These are phyloP conservation scores for Menidia menidia DNA, from an alignment of 2,797 vertebrate species.

Conservation along the genomic window DNA sequence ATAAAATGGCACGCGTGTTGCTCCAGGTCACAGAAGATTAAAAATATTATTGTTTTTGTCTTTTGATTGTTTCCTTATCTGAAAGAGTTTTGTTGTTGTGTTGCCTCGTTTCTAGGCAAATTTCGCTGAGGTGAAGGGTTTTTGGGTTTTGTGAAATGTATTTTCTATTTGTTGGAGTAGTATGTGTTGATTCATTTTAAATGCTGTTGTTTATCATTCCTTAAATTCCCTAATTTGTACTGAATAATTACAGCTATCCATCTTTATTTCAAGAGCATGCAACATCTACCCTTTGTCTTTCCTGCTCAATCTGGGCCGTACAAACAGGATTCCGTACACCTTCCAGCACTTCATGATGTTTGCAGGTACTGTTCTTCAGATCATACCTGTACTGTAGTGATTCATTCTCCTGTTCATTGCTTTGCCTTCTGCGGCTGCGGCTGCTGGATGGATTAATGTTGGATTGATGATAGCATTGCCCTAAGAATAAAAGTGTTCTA, in stretches of 20 bases:
- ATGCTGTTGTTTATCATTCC: too few relatives aligned
- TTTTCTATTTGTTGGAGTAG: too few relatives aligned
- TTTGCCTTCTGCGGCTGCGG: not conserved
- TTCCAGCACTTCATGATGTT: slow-evolving; percentile 91
- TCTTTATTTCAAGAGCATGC: slow-evolving; percentile 86
- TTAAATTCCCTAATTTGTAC: slow-evolving; percentile 75
- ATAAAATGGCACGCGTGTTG: too few relatives aligned
- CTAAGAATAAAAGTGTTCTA: slow-evolving; percentile 1
- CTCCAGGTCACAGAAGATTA: too few relatives aligned
- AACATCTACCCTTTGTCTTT: slow-evolving; percentile 89
- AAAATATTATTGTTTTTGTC: too few relatives aligned
- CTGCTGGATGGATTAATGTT: not conserved
- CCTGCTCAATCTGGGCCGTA: slow-evolving; percentile 85
- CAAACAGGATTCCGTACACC: slow-evolving; percentile 82
- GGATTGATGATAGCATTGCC: slow-evolving; percentile 2
- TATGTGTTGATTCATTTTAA: too few relatives aligned
- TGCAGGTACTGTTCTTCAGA: slow-evolving; percentile 79
- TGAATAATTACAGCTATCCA: slow-evolving; percentile 77
- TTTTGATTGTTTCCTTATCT: too few relatives aligned
- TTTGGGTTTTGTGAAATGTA: too few relatives aligned
- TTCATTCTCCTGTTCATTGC: not conserved
- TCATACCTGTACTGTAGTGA: not conserved
- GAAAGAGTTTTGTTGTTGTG: too few relatives aligned
- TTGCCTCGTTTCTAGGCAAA: too few relatives aligned
- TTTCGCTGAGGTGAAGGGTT: too few relatives aligned